Conservation (phyloP, 1,140 invertebrate species). For the Apis dorsata region DNA sequence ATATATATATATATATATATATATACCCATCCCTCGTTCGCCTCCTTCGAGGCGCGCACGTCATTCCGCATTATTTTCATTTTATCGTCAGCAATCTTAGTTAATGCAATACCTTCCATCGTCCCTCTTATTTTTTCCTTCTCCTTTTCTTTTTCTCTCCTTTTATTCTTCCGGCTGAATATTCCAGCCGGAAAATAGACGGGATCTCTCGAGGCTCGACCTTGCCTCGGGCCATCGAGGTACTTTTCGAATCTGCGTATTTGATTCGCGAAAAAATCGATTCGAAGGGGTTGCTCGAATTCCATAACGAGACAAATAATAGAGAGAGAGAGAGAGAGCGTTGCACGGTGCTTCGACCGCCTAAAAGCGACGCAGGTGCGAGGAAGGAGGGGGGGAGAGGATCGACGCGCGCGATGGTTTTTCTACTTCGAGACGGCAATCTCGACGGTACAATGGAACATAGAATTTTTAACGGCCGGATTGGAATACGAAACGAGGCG, state of each 20-base stretch:
- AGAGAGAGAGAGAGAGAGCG: neutral
- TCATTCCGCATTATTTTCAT: slow-evolving; percentile 80
- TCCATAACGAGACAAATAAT: neutral
- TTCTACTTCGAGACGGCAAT: slow-evolving; percentile 59
- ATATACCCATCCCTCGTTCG: slow-evolving; percentile 13
- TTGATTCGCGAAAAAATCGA: too few relatives aligned
- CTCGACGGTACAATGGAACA: slow-evolving; percentile 63
- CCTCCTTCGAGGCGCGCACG: slow-evolving; percentile 66
- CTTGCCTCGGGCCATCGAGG: too few relatives aligned
- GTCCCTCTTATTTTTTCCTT: neutral
- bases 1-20: too few relatives aligned
- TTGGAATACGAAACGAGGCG: slow-evolving; percentile 65
- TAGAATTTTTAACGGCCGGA: slow-evolving; percentile 64
- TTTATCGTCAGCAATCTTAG: slow-evolving; percentile 80
- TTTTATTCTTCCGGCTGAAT: slow-evolving; percentile 71
- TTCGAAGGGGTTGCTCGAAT: too few relatives aligned
- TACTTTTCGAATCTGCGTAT: too few relatives aligned
- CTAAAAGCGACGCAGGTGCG: slow-evolving; percentile 9
- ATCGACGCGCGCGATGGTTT: slow-evolving; percentile 15
- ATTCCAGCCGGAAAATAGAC: slow-evolving; percentile 69
- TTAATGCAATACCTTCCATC: slow-evolving; percentile 76
- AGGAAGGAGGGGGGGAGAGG: neutral
- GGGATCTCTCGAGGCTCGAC: neutral
- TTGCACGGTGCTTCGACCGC: too few relatives aligned
- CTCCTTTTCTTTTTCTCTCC: slow-evolving; percentile 35